Evolutionary conservation across 2,113 vertebrate genomes (phyloP).

Genomic region (Cyprinodon tularosa): DNA sequence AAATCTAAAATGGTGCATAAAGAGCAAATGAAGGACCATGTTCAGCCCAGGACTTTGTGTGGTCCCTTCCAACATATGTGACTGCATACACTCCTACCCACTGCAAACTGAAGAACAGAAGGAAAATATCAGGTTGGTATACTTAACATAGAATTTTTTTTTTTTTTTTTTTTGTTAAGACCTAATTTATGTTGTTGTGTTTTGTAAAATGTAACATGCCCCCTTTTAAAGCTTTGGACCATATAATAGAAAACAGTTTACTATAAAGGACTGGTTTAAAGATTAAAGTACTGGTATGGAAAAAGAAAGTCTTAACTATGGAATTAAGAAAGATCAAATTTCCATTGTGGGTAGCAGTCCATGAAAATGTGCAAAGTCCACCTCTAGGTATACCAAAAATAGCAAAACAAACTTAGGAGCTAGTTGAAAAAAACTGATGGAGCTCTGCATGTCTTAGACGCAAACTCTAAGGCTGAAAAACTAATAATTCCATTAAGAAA

Average conservation of each 20-base stretch:
- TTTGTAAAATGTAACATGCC: no score
- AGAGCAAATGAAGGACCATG: no score
- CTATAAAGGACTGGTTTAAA: background rate
- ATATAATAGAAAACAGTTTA: background rate
- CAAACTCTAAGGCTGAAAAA: background rate
- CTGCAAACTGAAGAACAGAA: no score
- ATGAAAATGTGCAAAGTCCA: conserved; percentile 15
- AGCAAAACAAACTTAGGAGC: conserved; percentile 7
- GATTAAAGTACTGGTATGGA: background rate
- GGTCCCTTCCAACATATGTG: no score
- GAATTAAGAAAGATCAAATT: conserved; percentile 6
- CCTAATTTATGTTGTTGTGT: no score
- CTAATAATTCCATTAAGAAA: background rate
- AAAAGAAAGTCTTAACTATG: conserved; percentile 2
- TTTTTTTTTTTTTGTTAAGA: no score
- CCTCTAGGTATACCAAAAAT: conserved; percentile 12
- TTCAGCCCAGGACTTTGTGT: no score
- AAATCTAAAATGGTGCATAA: no score
- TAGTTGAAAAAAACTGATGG: background rate
- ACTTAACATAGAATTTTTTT: no score
- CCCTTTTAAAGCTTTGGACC: no score
- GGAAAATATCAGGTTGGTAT: no score
- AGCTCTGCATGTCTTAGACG: background rate
- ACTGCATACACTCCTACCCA: no score
- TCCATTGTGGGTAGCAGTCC: conserved; percentile 1